Evolutionary conservation across 1,140 invertebrate genomes (phyloP), one percentile per base, ranked within the genome.

Genomic region (Macrobrachium rosenbergii): DNA sequence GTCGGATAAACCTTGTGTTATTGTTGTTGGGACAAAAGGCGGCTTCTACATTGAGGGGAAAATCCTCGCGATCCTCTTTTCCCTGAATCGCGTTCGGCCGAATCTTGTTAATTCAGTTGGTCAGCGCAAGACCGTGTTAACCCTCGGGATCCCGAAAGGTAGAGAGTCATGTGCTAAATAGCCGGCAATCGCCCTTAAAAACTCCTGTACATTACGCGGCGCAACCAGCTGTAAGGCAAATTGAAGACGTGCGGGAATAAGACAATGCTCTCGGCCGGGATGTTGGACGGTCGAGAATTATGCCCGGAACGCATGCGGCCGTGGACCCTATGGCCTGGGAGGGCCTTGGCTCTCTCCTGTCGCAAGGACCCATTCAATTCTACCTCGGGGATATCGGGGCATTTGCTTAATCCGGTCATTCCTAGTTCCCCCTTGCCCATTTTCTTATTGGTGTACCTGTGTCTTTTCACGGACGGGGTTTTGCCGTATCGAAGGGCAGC

Each of bases 101-200:
- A 80, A 80, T 80, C 78, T 37, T 80, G 78, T 80, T 80, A 80
- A 80, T 80, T 80, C 78, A 80, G 60, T 80, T 80, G 23, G 60
- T 19, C 28, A 62, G 78, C 16, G 60, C 78, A 80, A 80, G 78
- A 17, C 60, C 62, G 23, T 80, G 78, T 80, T 80, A 80, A 80
- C 59, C 59, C 78, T 64, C 78, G n/a, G 62, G 62, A n/a, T 14
- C 28, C 60, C 78, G 63, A 37, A 80, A 43, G 78, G 78, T 23
- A n/a, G 21, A 63, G 78, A 80, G 60, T 80, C 78, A 60, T 37
- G 21, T 62, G 60, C 21, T 64, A 43, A 14, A 63, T 63, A 80
- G 17, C 17, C 17, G 60, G 21, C 60, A 62, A 11, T 64, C 78
- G 78, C 59, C 78, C 78, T 64, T 80, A 16, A 63, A 37, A 43